These are phyloP conservation scores for Chlorocebus sabaeus DNA, from an alignment of 2,113 vertebrate genomes.

Conservation along the genomic window DNA sequence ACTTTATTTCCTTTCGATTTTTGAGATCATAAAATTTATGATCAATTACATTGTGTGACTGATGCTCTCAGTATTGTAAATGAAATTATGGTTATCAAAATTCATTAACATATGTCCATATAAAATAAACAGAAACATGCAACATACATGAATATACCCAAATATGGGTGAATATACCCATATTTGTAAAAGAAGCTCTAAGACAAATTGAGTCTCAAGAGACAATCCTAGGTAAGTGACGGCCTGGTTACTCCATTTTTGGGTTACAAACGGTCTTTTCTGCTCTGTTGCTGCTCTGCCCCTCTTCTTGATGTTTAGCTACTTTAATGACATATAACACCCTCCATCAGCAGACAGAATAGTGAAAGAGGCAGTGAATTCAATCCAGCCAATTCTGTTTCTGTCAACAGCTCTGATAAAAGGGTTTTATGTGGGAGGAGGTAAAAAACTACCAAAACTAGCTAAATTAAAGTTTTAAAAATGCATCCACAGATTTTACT, in stretches of 20 bases:
- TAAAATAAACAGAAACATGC: neutral
- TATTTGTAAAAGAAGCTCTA: neutral
- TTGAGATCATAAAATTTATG: conserved; percentile 20
- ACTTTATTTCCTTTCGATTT: conserved; percentile 10
- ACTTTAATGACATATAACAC: neutral
- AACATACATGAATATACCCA: neutral
- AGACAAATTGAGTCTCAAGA: neutral
- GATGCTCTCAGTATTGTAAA: neutral
- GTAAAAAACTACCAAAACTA: conserved; percentile 32
- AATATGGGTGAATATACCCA: neutral
- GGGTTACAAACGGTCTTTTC: neutral
- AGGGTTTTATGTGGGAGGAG: conserved; percentile 47
- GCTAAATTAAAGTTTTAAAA: conserved; percentile 40
- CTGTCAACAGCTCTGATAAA: conserved; percentile 58
- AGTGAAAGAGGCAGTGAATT: conserved; percentile 9
- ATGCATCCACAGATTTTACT: neutral
- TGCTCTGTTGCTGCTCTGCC: neutral
- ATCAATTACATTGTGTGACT: neutral
- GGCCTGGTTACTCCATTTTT: neutral
- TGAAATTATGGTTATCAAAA: neutral
- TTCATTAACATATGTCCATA: neutral
- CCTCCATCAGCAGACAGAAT: neutral
- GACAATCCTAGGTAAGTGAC: neutral
- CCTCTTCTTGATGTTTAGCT: neutral
- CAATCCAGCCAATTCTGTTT: conserved; percentile 10